A percentile compares a stretch with the other conserved stretches of the same genome.
Conservation (phyloP, 2,113 vertebrate species). For the Ciconia stormi region DNA sequence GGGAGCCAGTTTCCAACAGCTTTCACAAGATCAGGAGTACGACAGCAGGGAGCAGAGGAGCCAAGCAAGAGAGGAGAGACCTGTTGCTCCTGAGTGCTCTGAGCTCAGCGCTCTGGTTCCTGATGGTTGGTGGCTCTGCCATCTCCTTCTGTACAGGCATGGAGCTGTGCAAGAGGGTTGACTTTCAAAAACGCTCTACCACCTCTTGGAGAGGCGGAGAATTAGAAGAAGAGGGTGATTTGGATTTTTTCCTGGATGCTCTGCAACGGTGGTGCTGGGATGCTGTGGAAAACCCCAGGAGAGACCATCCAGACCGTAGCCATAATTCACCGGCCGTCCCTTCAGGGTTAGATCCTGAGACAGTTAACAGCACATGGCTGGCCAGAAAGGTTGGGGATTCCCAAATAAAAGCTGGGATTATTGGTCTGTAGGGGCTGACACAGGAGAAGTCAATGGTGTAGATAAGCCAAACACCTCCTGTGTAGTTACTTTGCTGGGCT, state of each 20-base stretch:
- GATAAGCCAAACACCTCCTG: not conserved
- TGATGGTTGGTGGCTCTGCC: not conserved
- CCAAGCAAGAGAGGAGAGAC: not conserved
- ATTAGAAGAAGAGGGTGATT: not conserved
- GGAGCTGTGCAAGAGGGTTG: not conserved
- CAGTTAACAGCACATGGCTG: not conserved
- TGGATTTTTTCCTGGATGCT: not conserved
- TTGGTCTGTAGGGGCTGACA: not conserved
- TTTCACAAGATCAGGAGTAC: not conserved
- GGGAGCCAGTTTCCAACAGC: not conserved
- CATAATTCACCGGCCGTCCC: fast-evolving
- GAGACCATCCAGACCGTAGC: not conserved
- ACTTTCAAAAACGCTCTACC: not conserved
- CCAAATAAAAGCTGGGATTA: not conserved
- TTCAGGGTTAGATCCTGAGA: not conserved
- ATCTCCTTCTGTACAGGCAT: not conserved
- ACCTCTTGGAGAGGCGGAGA: not conserved
- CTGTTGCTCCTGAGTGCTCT: not conserved
- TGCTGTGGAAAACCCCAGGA: not conserved
- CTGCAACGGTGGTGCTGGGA: fast-evolving
- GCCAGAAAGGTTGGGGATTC: not conserved
- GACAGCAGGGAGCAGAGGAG: not conserved
- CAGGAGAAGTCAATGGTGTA: not conserved
- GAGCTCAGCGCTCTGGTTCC: fast-evolving
- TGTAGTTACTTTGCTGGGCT: not conserved